Percentiles rank a stretch among this genome's conserved stretches.
Evolutionary conservation across 2,797 vertebrate species (phyloP).

Genomic region (Chelonia mydas): DNA sequence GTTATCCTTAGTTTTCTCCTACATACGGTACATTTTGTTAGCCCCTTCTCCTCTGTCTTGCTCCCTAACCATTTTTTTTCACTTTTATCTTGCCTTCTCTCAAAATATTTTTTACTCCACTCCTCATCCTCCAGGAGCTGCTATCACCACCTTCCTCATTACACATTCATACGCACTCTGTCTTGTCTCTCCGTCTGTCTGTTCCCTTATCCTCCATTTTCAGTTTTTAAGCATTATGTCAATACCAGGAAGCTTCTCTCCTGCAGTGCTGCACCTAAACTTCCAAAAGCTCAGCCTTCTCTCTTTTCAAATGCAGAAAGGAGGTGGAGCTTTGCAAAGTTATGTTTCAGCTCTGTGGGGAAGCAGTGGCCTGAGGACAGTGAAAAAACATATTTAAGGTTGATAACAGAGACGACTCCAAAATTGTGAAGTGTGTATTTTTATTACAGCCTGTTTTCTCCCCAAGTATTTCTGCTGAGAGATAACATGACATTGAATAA

Average conservation of each 20-base stretch:
- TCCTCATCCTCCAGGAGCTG: not conserved
- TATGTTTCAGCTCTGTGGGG: conserved; percentile 27
- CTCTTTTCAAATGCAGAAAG: not conserved
- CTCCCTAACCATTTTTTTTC: not conserved
- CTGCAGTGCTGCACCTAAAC: not conserved
- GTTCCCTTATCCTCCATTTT: not conserved
- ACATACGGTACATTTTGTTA: not conserved
- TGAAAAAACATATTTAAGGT: conserved; percentile 48
- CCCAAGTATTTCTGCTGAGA: conserved; percentile 20
- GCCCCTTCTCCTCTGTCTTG: not conserved
- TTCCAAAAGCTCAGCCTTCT: not conserved
- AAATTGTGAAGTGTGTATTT: conserved; percentile 38
- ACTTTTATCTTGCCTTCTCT: not conserved
- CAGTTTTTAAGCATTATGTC: not conserved
- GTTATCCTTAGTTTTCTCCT: not conserved
- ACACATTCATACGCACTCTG: not conserved
- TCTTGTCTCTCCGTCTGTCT: not conserved
- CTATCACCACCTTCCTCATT: not conserved
- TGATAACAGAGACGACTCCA: conserved; percentile 7
- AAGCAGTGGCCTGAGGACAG: conserved; percentile 10
- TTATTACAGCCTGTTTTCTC: conserved; percentile 51
- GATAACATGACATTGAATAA: conserved; percentile 46
- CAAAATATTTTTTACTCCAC: not conserved
- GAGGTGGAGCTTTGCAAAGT: conserved; percentile 4
- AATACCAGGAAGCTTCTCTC: not conserved